These are phyloP conservation scores for Resseliella maxima DNA, from an alignment of 2,888 invertebrate species.

Conservation along the genomic window DNA sequence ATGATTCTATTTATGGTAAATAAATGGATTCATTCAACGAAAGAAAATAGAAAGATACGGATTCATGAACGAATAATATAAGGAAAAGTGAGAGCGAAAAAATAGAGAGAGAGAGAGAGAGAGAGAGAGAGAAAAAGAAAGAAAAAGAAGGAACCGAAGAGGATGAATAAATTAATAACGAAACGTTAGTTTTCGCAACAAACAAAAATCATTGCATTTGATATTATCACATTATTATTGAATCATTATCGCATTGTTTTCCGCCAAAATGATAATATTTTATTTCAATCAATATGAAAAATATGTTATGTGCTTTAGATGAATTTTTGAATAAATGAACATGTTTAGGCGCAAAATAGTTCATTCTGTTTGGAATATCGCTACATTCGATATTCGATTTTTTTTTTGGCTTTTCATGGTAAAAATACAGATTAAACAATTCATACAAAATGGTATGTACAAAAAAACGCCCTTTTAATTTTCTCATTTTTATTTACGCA, in stretches of 20 bases:
- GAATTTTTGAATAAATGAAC: conserved; percentile 31
- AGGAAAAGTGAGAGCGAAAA: not conserved
- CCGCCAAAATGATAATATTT: not conserved
- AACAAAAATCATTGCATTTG: conserved; percentile 32
- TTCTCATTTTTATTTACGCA: too few species aligned
- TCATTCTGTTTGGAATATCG: not conserved
- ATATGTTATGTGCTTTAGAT: conserved; percentile 14
- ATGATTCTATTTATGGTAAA: conserved; percentile 77
- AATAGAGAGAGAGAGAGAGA: not conserved
- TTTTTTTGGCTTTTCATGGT: too few species aligned
- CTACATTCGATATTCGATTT: too few species aligned
- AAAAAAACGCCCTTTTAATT: too few species aligned
- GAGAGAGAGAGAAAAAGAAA: not conserved
- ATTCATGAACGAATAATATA: too few species aligned
- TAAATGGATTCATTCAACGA: conserved; percentile 15
- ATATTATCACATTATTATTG: conserved; percentile 15
- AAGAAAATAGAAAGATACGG: not conserved
- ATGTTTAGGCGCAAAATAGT: not conserved
- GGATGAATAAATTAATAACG: not conserved
- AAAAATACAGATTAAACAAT: too few species aligned
- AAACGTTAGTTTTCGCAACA: not conserved
- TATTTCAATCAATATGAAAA: not conserved
- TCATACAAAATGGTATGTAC: too few species aligned
- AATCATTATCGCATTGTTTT: not conserved
- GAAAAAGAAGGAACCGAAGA: not conserved